Base-by-base conservation (phyloP, 2,888 invertebrate genomes). In the Andrena minutula region DNA sequence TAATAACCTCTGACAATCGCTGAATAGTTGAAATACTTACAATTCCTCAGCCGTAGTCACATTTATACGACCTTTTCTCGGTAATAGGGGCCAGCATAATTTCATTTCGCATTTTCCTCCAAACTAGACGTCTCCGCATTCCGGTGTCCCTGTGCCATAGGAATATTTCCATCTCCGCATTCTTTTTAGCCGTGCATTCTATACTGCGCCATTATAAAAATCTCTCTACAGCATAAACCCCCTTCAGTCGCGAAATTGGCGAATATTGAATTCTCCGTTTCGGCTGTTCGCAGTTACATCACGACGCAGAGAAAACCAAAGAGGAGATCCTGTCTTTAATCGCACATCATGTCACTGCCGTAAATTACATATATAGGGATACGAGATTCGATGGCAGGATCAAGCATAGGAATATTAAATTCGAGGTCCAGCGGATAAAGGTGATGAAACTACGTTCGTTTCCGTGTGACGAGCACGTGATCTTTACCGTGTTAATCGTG, bases 281-380 rank as follows among this genome's bases (percentile, higher is more conserved):
- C 7, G 10, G 65, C 35, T 41, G 71, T 83, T 94, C 94, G 8
- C 94, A 97, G 97, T 87, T 94, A 23, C 97, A 97, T 92, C 94
- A 95, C 71, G 97, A 98, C 94, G 95, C 95, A 91, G 97, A 97
- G 94, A 98, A 99, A 94, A 99, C 99, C 1, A 96, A 98, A 82
- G 99, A 99, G 94, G 99, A 99, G 95, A 99, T 99, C 92, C 95
- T 99, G 84, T 98, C 99, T 0, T 95, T 99, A 90, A 99, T 99
- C 94, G 98, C 99, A 77, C 99, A 99, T 94, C 99, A 99, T 94
- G 99, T 99, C 90, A 99, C 99, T 90, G 99, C 99, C 87, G 99
- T 99, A 93, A 99, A 99, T 95, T 98, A 98, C 94, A 99, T 99
- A 94, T 99, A 99, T 95, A 96, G 98, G 89, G 97, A 98, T 94